Base-by-base conservation (phyloP, 2,113 vertebrate genomes). In the Dipodomys stephensi region DNA sequence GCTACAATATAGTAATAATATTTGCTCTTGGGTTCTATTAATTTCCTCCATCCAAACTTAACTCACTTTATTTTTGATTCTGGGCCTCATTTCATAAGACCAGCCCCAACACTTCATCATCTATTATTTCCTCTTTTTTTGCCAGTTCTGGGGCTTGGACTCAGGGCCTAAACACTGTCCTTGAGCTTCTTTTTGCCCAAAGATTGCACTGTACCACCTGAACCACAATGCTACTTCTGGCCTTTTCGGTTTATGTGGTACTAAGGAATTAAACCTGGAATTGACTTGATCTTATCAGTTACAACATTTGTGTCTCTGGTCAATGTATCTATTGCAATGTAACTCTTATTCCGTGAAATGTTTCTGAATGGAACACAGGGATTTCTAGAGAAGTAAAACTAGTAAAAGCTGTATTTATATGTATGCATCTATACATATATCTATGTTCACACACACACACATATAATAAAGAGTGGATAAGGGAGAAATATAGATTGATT, bases 331-430 rank as follows among this genome's bases (percentile, higher is more conserved):
- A 16, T 11, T 74, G 39, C 28, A 82, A 18, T 73, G 18, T 6
- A 92, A 90, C 82, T 30, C 5, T 82, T 73, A 28, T 32, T 74
- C 78, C 53, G 4, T 78, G 39, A 73, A 91, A 94, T 57, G 27
- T 81, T 91, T 5, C 25, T 25, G 0, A 28, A 6, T 64, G 18
- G 9, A 78, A 74, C 27, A 78, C 0, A 93, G 67, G 32, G 18
- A 49, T 73, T 8, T 46, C 46, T 11, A 32, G 65, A 25, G 60
- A 92, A 92, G 39, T 27, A 72, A 39, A 78, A 69, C 4, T 16
- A 83, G n/a, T 32, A 53, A 53, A 13, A 4, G 28, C 4, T 44
- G 44, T 39, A 18, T 67, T 35, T 4, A 9, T 60, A 7, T 44
- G 44, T 39, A 18, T 67, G 35, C 4, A 9, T 60, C 53, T 71